Conservation (phyloP, 2,113 vertebrate genomes). For the Brachyhypopomus occidentalis region DNA sequence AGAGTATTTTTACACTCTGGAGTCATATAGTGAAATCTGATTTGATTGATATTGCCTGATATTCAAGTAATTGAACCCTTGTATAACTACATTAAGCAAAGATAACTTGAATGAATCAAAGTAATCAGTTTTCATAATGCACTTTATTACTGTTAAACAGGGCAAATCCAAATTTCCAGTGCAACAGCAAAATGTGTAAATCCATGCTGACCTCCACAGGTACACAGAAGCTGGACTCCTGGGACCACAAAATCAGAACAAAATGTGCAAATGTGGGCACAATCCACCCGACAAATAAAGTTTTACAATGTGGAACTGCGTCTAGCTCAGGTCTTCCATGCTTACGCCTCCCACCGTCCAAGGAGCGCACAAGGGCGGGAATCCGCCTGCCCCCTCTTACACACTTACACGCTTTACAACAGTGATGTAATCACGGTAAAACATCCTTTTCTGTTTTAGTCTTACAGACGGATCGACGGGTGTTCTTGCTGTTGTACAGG, state of each 20-base stretch:
- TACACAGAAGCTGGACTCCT: background rate
- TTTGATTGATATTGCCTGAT: background rate
- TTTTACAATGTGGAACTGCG: background rate
- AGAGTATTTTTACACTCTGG: background rate
- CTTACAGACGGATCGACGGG: background rate
- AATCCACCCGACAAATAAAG: background rate
- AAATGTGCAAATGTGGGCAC: background rate
- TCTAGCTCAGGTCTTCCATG: too few relatives aligned
- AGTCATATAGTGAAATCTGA: background rate
- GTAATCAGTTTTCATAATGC: background rate
- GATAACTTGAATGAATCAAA: background rate
- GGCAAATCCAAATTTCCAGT: background rate
- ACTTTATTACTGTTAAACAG: background rate
- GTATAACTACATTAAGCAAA: background rate
- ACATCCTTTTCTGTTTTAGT: background rate
- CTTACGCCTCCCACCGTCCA: too few relatives aligned
- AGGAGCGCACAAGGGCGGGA: too few relatives aligned
- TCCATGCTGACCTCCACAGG: background rate
- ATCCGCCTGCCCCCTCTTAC: too few relatives aligned
- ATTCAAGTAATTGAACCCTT: too few relatives aligned
- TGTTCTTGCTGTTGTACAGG: background rate
- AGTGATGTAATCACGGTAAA: background rate
- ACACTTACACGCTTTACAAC: too few relatives aligned
- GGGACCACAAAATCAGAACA: background rate
- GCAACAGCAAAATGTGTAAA: background rate